A percentile compares a stretch with the other conserved stretches of the same genome.
Evolutionary conservation across 2,113 vertebrate genomes (phyloP).

Genomic region (Pogonocichla stellata): DNA sequence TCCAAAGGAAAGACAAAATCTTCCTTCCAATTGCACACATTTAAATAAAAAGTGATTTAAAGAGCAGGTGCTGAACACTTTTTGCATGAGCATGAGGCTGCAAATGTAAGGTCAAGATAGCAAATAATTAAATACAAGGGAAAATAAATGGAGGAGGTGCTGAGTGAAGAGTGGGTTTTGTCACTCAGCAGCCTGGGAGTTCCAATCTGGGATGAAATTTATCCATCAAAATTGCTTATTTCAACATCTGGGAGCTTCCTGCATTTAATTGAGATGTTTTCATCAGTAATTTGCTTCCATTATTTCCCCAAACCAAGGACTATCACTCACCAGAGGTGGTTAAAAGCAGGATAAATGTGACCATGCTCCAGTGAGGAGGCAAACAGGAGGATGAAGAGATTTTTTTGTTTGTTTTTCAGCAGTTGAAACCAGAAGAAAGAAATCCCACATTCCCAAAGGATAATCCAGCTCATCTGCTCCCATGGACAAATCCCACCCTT

Average conservation of each 20-base stretch:
- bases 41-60: not conserved
- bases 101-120: not conserved
- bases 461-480: not conserved
- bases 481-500: not conserved
- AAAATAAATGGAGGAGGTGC: not conserved
- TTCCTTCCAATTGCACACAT: conserved; percentile 12
- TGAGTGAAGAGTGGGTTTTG: not conserved
- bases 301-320: not conserved
- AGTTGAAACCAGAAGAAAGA: not conserved
- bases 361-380: not conserved
- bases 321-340: not conserved
- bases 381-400: not conserved
- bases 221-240: not conserved
- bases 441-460: not conserved
- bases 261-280: not conserved
- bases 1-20: not conserved
- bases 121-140: not conserved
- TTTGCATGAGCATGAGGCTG: conserved; percentile 12
- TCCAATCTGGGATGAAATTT: not conserved
- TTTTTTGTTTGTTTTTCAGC: not conserved
- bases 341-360: not conserved
- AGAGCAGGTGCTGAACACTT: not conserved
- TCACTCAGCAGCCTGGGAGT: not conserved
- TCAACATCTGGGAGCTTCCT: not conserved
- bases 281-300: not conserved